Percentiles rank a stretch among this genome's conserved stretches.
Conservation (phyloP, 1,140 invertebrate genomes). For the Drosophila littoralis region DNA sequence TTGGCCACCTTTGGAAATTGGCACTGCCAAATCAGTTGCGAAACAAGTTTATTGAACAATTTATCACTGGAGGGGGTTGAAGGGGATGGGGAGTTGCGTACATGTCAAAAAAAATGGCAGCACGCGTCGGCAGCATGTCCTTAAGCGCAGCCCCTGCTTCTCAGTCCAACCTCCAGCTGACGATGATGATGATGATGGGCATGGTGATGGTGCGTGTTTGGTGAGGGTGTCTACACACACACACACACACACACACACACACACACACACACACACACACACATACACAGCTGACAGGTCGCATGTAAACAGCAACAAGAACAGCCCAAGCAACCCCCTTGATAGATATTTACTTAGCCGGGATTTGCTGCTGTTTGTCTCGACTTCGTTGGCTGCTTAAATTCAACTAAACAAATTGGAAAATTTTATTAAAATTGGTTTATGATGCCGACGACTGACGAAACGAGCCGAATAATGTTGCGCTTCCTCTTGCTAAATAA, state of each 20-base stretch:
- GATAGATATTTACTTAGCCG: constrained; percentile 57
- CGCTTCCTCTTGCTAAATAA: constrained; percentile 22
- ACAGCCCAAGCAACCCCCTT: constrained; percentile 7
- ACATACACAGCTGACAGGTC: constrained; percentile 40
- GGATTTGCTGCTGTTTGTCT: constrained; percentile 39
- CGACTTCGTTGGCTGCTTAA: constrained; percentile 47
- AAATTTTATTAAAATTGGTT: constrained; percentile 81
- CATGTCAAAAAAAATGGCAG: constrained; percentile 70
- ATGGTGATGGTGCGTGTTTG: constrained; percentile 19
- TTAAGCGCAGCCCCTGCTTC: neutral
- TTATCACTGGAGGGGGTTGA: constrained; percentile 43
- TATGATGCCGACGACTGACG: constrained; percentile 64
- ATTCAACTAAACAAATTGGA: constrained; percentile 80
- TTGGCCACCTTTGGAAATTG: constrained; percentile 50
- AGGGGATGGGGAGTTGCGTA: neutral
- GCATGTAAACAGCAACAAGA: constrained; percentile 2
- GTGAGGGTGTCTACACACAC: constrained; percentile 24
- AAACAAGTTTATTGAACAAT: constrained; percentile 81
- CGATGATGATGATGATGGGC: constrained; percentile 29
- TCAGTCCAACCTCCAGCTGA: neutral
- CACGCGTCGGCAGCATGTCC: constrained; percentile 49
- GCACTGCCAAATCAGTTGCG: constrained; percentile 73
- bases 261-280: constrained; percentile 8
- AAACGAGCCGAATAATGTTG: constrained; percentile 4
- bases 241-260: constrained; percentile 15